phyloP scores from a whole-genome alignment of 1,140 invertebrate species.

The Pissodes strobi region DNA sequence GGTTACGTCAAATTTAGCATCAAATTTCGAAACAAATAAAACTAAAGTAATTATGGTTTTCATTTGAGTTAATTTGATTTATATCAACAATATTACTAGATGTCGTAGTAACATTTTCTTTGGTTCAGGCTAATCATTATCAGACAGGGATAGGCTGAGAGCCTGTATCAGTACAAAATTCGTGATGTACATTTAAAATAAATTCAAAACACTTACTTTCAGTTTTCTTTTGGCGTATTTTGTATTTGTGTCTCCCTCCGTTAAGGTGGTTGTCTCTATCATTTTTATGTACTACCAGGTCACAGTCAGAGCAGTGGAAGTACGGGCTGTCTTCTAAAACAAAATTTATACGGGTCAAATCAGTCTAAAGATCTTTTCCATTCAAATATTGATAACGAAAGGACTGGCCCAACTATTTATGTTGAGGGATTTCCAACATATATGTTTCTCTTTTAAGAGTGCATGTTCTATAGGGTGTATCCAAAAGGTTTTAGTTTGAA shows the following conservation, averaged over 20 bases:
- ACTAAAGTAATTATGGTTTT: neutral
- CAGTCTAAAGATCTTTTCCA: no score
- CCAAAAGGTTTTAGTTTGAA: no score
- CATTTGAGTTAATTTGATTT: neutral
- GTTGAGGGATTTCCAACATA: no score
- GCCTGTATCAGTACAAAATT: neutral
- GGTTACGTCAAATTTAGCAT: no score
- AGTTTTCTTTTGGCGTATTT: neutral
- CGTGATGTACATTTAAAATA: neutral
- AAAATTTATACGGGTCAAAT: no score
- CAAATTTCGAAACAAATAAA: no score
- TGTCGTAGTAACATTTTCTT: neutral
- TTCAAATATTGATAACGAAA: no score
- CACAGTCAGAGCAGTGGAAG: slow-evolving; percentile 8
- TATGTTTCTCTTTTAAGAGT: no score
- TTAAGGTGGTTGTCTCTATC: slow-evolving; percentile 19
- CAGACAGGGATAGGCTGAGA: neutral
- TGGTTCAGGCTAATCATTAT: neutral
- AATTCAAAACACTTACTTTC: neutral
- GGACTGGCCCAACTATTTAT: no score
- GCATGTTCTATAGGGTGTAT: no score
- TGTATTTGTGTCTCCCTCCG: slow-evolving; percentile 2
- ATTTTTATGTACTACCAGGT: slow-evolving; percentile 8
- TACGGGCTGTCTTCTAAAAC: no score
- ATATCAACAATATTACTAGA: neutral